Percentiles rank a stretch among this genome's conserved stretches.
phyloP scores from a whole-genome alignment of 2,888 invertebrate genomes.

The Volucella bombylans region DNA sequence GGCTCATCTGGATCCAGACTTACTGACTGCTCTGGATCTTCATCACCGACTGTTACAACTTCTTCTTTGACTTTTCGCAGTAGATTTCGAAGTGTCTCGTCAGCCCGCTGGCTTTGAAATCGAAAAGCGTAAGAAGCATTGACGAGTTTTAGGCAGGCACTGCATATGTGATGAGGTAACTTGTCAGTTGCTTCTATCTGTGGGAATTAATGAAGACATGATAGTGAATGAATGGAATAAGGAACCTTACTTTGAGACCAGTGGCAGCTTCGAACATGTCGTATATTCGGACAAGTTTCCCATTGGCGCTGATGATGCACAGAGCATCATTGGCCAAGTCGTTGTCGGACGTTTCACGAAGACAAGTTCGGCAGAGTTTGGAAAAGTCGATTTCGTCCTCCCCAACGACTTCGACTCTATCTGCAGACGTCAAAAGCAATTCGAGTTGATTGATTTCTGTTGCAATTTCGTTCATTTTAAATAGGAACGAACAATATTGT shows the following conservation, averaged over 20 bases:
- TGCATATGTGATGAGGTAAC: conserved; percentile 55
- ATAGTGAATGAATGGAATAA: not conserved
- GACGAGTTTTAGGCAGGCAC: conserved; percentile 35
- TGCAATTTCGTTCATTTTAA: conserved; percentile 28
- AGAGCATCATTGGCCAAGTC: conserved; percentile 51
- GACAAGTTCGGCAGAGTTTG: conserved; percentile 57
- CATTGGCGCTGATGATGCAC: conserved; percentile 39
- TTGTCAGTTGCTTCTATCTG: conserved; percentile 46
- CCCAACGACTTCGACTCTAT: not conserved
- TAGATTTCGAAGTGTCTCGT: conserved; percentile 29
- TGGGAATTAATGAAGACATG: not conserved
- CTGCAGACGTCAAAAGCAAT: conserved; percentile 9
- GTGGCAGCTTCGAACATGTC: conserved; percentile 56
- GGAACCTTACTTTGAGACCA: conserved; percentile 43
- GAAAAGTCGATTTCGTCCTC: conserved; percentile 38
- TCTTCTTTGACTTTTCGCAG: not conserved
- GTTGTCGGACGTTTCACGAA: conserved; percentile 49
- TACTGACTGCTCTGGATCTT: not conserved
- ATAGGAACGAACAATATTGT: not conserved
- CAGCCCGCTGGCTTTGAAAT: conserved; percentile 32
- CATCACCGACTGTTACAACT: not conserved
- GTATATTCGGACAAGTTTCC: conserved; percentile 39
- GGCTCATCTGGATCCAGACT: not conserved
- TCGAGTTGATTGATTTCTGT: conserved; percentile 7
- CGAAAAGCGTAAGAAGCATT: conserved; percentile 47